These are phyloP conservation scores for Norana najaformis DNA, from an alignment of 2,888 invertebrate species.

Conservation along the genomic window DNA sequence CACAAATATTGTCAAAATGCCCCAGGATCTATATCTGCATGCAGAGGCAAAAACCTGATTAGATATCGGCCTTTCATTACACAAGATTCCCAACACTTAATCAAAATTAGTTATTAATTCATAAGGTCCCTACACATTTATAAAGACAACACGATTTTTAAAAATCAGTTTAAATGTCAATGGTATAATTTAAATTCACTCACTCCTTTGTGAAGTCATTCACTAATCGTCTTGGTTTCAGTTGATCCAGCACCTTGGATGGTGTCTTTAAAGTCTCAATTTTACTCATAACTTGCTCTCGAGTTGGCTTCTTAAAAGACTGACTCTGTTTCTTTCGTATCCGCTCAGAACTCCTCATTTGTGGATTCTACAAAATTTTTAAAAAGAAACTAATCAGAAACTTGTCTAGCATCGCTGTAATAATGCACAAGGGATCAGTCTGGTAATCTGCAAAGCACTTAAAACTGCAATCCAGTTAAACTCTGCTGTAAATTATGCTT, in stretches of 20 bases:
- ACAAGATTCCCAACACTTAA: neutral
- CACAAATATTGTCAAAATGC: neutral
- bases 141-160: neutral
- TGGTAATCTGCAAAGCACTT: too few relatives aligned
- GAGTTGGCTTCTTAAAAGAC: conserved; percentile 6
- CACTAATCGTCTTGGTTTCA: conserved; percentile 19
- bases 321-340: neutral
- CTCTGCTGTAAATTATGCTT: neutral
- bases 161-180: neutral
- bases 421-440: neutral
- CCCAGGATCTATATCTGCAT: neutral
- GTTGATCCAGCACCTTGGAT: neutral
- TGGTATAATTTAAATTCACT: neutral
- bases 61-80: neutral
- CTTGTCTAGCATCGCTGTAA: neutral
- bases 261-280: conserved; percentile 3
- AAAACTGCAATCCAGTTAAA: neutral
- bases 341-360: neutral
- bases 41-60: neutral
- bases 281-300: neutral
- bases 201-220: conserved; percentile 10
- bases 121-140: too few relatives aligned
- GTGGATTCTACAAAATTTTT: neutral
- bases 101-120: too few relatives aligned
- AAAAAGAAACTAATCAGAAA: neutral